Percentiles rank a stretch among this genome's conserved stretches.
Evolutionary conservation across 2,888 invertebrate species (phyloP).

Genomic region (Nymphalis polychloros): DNA sequence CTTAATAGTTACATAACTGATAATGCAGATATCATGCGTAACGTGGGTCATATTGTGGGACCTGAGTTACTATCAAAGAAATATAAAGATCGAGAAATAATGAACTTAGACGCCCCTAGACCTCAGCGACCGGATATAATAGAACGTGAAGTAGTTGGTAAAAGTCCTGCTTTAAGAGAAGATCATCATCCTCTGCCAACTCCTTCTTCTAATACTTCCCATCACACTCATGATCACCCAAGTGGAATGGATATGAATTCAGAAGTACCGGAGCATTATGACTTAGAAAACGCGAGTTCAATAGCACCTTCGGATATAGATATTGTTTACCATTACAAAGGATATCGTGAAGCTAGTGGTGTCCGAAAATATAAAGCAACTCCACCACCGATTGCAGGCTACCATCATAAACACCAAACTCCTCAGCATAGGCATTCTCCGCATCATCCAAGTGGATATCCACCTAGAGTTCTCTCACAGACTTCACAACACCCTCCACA

Average conservation of each 20-base stretch:
- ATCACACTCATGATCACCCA: constrained; percentile 88
- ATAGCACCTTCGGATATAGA: constrained; percentile 99
- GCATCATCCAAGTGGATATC: constrained; percentile 88
- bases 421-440: constrained; percentile 90
- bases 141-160: constrained; percentile 92
- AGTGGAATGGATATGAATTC: constrained; percentile 88
- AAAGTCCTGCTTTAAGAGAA: constrained; percentile 89
- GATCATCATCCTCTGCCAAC: constrained; percentile 91
- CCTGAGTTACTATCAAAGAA: constrained; percentile 94
- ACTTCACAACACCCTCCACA: constrained; percentile 85
- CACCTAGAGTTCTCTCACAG: constrained; percentile 87
- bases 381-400: constrained; percentile 89
- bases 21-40: constrained; percentile 87
- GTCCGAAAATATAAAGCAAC: constrained; percentile 94
- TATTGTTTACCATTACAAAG: constrained; percentile 97
- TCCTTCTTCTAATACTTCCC: constrained; percentile 86
- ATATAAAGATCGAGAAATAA: constrained; percentile 92
- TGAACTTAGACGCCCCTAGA: constrained; percentile 86
- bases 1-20: constrained; percentile 87
- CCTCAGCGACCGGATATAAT: constrained; percentile 97
- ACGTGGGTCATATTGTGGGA: constrained; percentile 89
- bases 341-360: constrained; percentile 92
- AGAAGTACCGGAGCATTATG: constrained; percentile 95
- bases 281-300: constrained; percentile 97
- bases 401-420: constrained; percentile 88